Evolutionary conservation across 2,888 invertebrate genomes (phyloP).

Genomic region (Drosophila macrothrix): DNA sequence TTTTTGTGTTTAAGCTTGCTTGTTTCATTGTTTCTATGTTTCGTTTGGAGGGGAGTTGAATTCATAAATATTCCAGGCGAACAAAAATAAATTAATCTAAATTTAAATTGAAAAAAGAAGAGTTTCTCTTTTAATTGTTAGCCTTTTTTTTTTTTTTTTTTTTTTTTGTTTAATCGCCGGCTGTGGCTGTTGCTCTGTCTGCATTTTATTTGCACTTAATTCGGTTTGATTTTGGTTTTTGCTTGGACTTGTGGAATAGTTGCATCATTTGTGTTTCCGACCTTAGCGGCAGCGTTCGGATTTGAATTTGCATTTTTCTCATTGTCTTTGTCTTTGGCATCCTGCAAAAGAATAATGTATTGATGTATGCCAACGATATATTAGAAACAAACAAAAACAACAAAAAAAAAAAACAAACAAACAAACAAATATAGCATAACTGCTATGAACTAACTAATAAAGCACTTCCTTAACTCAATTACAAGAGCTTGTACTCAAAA

Average conservation of each 20-base stretch:
- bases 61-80: neutral
- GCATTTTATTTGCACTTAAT: conserved; percentile 20
- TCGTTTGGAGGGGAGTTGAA: neutral
- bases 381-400: conserved; percentile 7
- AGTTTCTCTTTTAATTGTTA: conserved; percentile 7
- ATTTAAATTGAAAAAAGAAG: neutral
- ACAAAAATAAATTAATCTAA: conserved; percentile 10
- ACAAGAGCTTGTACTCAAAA: neutral
- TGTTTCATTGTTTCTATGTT: conserved; percentile 6
- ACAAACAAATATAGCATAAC: neutral
- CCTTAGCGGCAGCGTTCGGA: conserved; percentile 80
- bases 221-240: conserved; percentile 31
- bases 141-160: too few relatives aligned
- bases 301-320: conserved; percentile 76
- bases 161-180: neutral
- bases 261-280: conserved; percentile 79
- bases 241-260: conserved; percentile 53
- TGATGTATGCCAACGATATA: conserved; percentile 68
- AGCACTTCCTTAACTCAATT: neutral
- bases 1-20: conserved; percentile 17
- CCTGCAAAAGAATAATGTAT: conserved; percentile 83
- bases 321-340: conserved; percentile 84
- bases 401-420: conserved; percentile 8
- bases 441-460: neutral
- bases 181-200: conserved; percentile 16